These are phyloP conservation scores for Dolichallabes microphthalmus DNA, from an alignment of 2,113 vertebrate species.

Conservation along the genomic window DNA sequence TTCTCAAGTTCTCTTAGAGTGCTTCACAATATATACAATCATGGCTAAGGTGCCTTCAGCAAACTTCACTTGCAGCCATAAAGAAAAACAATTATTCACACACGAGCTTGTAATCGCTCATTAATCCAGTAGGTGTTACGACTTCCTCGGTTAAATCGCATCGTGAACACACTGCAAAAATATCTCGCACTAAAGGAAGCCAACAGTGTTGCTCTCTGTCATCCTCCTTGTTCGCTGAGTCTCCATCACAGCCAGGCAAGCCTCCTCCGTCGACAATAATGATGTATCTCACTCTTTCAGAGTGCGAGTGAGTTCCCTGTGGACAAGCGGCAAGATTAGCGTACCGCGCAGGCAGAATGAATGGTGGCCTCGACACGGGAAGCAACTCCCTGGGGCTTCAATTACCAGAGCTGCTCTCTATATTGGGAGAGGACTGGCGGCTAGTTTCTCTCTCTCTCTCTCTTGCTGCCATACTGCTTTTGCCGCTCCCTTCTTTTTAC, in stretches of 20 bases:
- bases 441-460: constrained; percentile 48
- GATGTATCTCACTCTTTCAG: constrained; percentile 36
- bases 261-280: constrained; percentile 20
- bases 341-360: constrained; percentile 36
- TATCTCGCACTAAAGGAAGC: not conserved
- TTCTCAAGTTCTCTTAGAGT: not conserved
- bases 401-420: constrained; percentile 42
- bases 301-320: constrained; percentile 14
- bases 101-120: constrained; percentile 1
- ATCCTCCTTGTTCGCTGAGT: not conserved
- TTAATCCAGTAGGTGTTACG: constrained; percentile 10
- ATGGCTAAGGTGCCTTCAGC: not conserved
- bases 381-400: constrained; percentile 51
- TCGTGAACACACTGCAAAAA: not conserved
- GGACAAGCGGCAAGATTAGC: constrained; percentile 32
- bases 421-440: constrained; percentile 43
- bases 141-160: not conserved
- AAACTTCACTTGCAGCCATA: not conserved
- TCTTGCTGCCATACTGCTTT: constrained; percentile 43
- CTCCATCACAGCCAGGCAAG: not conserved
- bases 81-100: constrained; percentile 15
- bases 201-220: not conserved
- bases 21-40: not conserved
- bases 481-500: constrained; percentile 50
- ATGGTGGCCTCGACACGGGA: constrained; percentile 41